Evolutionary conservation across 2,797 vertebrate species (phyloP).

Genomic region (Phoebastria nigripes): DNA sequence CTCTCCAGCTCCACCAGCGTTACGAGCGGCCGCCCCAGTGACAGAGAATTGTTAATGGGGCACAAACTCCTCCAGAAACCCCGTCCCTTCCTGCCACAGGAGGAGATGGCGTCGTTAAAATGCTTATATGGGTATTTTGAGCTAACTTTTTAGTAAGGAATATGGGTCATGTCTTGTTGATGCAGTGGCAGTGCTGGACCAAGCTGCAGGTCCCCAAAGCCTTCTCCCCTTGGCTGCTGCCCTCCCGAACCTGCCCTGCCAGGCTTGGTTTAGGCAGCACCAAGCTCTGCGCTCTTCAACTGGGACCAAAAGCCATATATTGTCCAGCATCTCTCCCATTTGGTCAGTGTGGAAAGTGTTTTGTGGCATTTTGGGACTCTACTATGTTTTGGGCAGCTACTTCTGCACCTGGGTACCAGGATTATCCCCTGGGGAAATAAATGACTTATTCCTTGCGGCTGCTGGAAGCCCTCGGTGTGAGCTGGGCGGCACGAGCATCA

Average conservation of each 20-base stretch:
- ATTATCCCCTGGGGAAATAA: background rate
- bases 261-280: too few relatives aligned
- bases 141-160: too few relatives aligned
- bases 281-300: too few relatives aligned
- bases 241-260: rapidly evolving
- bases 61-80: background rate
- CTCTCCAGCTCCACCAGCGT: rapidly evolving
- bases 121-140: background rate
- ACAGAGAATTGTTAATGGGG: too few relatives aligned
- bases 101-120: background rate
- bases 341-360: rapidly evolving
- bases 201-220: background rate
- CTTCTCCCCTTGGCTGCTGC: background rate
- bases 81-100: background rate
- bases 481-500: background rate
- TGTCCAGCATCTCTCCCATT: background rate
- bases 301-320: background rate
- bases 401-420: rapidly evolving
- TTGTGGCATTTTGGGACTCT: background rate
- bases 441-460: background rate
- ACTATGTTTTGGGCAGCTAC: rapidly evolving
- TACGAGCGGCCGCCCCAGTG: rapidly evolving
- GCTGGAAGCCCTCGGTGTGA: background rate
- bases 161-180: too few relatives aligned
- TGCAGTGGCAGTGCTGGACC: background rate